Evolutionary conservation across 1,140 invertebrate species (phyloP).

Genomic region (Berghia stephanieae): DNA sequence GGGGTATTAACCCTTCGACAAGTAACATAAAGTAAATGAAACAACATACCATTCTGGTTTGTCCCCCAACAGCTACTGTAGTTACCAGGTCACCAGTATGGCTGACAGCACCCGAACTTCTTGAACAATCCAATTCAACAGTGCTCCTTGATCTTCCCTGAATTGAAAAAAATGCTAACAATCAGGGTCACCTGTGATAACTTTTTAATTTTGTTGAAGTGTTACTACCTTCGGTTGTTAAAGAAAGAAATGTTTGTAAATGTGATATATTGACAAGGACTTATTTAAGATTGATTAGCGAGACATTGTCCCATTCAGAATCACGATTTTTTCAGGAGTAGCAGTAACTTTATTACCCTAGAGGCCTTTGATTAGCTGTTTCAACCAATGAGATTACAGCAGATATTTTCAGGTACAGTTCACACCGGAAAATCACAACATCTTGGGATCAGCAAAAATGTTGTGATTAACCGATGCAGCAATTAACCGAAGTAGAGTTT

Average conservation of each 20-base stretch:
- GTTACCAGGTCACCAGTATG: constrained; percentile 35
- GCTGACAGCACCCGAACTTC: constrained; percentile 46
- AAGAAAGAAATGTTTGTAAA: constrained; percentile 11
- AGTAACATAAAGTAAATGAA: background rate
- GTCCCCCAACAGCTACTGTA: constrained; percentile 42
- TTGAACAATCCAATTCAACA: constrained; percentile 48
- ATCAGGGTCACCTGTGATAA: background rate
- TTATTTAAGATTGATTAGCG: background rate
- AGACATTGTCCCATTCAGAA: no score
- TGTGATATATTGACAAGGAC: background rate
- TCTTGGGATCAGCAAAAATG: no score
- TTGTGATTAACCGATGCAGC: no score
- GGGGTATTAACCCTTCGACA: background rate
- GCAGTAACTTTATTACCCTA: no score
- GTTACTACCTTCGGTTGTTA: no score
- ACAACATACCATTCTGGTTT: constrained; percentile 43
- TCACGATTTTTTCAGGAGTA: no score
- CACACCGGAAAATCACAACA: no score
- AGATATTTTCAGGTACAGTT: no score
- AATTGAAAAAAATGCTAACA: constrained; percentile 34
- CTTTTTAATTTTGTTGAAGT: no score
- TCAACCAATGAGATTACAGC: no score
- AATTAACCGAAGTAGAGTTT: no score
- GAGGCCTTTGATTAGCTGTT: no score
- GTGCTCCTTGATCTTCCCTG: constrained; percentile 36